Base-by-base conservation (phyloP, 2,797 vertebrate species). In the Anguilla obscura region DNA sequence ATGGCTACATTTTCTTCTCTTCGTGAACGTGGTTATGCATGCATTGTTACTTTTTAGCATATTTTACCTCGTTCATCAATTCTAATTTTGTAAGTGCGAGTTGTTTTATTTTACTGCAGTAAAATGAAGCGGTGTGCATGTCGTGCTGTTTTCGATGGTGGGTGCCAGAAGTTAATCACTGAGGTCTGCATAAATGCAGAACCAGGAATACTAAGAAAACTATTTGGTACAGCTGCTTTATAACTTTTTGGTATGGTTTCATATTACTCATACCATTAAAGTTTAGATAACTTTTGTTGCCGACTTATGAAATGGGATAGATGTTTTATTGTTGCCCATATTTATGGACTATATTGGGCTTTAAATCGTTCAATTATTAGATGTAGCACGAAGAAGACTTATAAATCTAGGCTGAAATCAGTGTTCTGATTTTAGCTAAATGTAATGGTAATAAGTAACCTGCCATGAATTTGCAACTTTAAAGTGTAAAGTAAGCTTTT, bases 1-100 rank as follows among this genome's bases (percentile, higher is more conserved):
- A 63, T 63, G 58, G 79, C 79, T 48, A 82, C 79, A 82, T 50
- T 30, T 63, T 18, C 58, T 87, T 48, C 74, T 66, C 58, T 45
- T 16, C 74, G 3, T 45, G 74, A 18, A 18, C 33, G 79, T 50
- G 54, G 45, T 33, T 36, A 12, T 9, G 30, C 30, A n/a, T 84
- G 30, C 63, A 83, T 21, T 30, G 48, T 50, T 48, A 50, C n/a
- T 60, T 45, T 40, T 79, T 16, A 50, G 7, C 8, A n/a, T 50
- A 45, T 80, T 87, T 83, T 36, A 60, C 21, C 63, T 48, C 40
- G 80, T 82, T 82, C 6, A 24, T 80, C 3, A 18, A 48, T 18
- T 45, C 8, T 24, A 12, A 0, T 4, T 82, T n/a, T 82, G 21
- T 79, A 30, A 40, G 36, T 79, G 36, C 74, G 14, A 18, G 30